Evolutionary conservation across 2,888 invertebrate species (phyloP), one percentile per base, ranked within the genome.

Genomic region (Lathronympha strigana): DNA sequence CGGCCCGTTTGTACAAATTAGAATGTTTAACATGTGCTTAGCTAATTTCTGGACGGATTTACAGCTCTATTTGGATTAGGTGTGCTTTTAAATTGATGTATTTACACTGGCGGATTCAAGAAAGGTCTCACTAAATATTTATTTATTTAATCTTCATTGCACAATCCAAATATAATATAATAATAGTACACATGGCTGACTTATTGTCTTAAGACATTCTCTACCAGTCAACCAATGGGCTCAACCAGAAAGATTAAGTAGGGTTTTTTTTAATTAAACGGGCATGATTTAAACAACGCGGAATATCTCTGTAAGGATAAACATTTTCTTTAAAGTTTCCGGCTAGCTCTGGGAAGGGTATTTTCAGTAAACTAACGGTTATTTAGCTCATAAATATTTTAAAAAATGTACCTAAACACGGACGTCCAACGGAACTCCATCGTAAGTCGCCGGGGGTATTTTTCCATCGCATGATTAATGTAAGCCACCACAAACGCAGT

Each of bases 391-490:
- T 53, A 38, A 47, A 51, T 51, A 51, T 33, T 57, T 4, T 23
- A 50, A 63, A 70, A 67, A 67, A 61, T 40, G 58, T 55, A 50
- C 53, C 60, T 38, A 63, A 69, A 62, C 68, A 47, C 0, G 43
- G 78, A 77, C 70, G 78, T 81, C 79, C 79, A 78, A 73, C 71
- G 75, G 75, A 79, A 79, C 74, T 78, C 72, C 70, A 74, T 77
- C 74, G 78, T 79, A 83, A 80, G 73, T 77, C 63, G 78, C 73
- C 77, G 77, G 78, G 51, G 45, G 38, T 85, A 88, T 88, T 87
- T 87, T 88, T 84, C 88, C 77, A 83, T 86, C 73, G 73, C 72
- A 81, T 86, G 88, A 91, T 90, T 87, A 91, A 91, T 89, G 86
- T 80, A 81, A 81, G 76, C 86, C 78, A 81, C 87, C 84, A 83